Evolutionary conservation across 2,113 vertebrate species (phyloP).

Genomic region (Anarrhichthys ocellatus): DNA sequence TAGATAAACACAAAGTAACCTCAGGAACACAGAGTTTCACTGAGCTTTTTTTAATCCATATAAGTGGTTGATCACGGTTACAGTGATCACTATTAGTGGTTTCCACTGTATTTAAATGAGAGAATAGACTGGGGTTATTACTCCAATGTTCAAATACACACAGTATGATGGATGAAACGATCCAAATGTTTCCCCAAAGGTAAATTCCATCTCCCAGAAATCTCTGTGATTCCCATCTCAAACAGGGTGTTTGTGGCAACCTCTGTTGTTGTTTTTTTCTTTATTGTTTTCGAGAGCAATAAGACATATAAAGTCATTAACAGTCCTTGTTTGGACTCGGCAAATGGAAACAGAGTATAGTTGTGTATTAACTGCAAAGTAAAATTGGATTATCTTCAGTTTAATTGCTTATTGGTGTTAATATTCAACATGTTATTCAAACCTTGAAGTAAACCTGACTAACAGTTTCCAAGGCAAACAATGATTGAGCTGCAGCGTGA

Average conservation of each 20-base stretch:
- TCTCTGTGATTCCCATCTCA: not conserved
- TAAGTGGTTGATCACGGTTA: not conserved
- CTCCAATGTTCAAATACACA: not conserved
- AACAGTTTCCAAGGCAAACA: not conserved
- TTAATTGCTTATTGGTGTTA: slow-evolving; percentile 23
- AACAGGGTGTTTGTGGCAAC: not conserved
- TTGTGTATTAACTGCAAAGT: slow-evolving; percentile 8
- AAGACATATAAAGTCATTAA: not conserved
- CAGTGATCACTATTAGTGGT: not conserved
- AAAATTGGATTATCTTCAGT: not conserved
- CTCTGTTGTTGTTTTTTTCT: not conserved
- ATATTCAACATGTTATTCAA: slow-evolving; percentile 13
- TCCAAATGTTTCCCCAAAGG: not conserved
- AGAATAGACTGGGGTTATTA: not conserved
- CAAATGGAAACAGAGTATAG: not conserved
- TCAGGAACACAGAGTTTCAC: not conserved
- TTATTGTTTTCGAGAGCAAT: not conserved
- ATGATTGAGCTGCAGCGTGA: slow-evolving; percentile 1
- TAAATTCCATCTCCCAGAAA: not conserved
- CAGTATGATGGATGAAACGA: not conserved
- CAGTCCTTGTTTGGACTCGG: not conserved
- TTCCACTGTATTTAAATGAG: not conserved
- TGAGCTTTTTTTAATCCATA: not conserved
- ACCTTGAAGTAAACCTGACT: not conserved
- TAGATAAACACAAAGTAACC: not conserved